Evolutionary conservation across 2,113 vertebrate species (phyloP).

Genomic region (Phocoena phocoena): DNA sequence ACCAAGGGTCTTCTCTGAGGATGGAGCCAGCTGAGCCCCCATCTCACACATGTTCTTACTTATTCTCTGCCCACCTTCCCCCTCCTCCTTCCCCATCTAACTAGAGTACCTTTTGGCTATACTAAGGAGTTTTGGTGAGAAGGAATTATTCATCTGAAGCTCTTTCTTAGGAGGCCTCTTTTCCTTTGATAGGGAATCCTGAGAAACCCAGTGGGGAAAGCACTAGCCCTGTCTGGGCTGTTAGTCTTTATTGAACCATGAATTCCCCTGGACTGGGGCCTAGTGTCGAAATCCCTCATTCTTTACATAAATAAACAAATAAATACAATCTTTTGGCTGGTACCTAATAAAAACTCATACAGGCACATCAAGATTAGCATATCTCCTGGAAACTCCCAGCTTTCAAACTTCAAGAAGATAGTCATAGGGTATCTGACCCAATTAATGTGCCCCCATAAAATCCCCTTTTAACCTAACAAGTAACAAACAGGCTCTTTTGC

Average conservation of each 20-base stretch:
- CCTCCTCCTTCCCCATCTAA: not conserved
- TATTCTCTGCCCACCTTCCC: not conserved
- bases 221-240: not conserved
- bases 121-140: not conserved
- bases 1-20: not conserved
- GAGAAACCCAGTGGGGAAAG: not conserved
- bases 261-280: slow-evolving; percentile 76
- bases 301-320: slow-evolving; percentile 72
- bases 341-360: slow-evolving; percentile 63
- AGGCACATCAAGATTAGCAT: slow-evolving; percentile 60
- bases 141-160: slow-evolving; percentile 15
- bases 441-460: slow-evolving; percentile 40
- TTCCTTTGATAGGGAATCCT: slow-evolving; percentile 34
- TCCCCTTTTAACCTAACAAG: slow-evolving; percentile 53
- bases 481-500: slow-evolving; percentile 59
- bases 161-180: slow-evolving; percentile 40
- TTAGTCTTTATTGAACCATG: slow-evolving; percentile 31
- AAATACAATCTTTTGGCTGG: slow-evolving; percentile 69
- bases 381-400: slow-evolving; percentile 76
- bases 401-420: slow-evolving; percentile 66
- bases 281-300: slow-evolving; percentile 55
- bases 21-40: not conserved
- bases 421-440: slow-evolving; percentile 33
- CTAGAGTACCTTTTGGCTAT: not conserved
- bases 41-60: not conserved